Evolutionary conservation across 2,888 invertebrate genomes (phyloP), one percentile per base, ranked within the genome.

Genomic region (Leptodirus hochenwartii): DNA sequence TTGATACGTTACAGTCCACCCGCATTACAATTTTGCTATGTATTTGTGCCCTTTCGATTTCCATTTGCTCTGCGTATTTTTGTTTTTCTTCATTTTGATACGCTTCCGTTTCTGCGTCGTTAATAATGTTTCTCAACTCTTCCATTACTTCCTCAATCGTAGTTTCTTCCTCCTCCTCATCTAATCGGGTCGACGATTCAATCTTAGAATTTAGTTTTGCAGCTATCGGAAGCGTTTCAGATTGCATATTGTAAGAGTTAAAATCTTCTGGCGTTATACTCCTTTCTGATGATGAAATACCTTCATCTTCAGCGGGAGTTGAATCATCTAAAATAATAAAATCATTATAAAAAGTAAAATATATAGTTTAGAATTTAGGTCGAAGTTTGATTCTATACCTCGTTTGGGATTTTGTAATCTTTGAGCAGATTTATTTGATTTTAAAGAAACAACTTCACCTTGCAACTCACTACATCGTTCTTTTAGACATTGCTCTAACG

Each of bases 121-220:
- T 82, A 2, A 82, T 80, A 36, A 85, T 82, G 43, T 81, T 82
- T 38, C 77, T 66, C 20, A 85, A 53, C 50, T 84, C 82, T 51
- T 81, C 81, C 45, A 85, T 82, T 2, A 82, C 84, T 54, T 82
- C 82, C 43, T 84, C 82, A 36, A 85, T 82, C 2, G 82, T 82
- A 0, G 80, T 77, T 53, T 80, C 78, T 32, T 74, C 74, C 46
- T 76, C 75, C 39, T 73, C 72, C 25, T 70, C 69, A n/a, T n/a
- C n/a, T n/a, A n/a, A 43, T 42, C 4, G 41, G 32, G 15, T 37
- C 34, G 15, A 37, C 35, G 20, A 41, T 30, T 22, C 33, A 9
- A 2, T 16, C 15, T 15, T 27, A 12, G 2, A 31, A 34, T 22
- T 29, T 32, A 28, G 35, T 37, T 22, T 14, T 3, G 13, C 9